Evolutionary conservation across 2,797 vertebrate genomes (phyloP), one percentile per base, ranked within the genome.

Genomic region (Poecile montanus): DNA sequence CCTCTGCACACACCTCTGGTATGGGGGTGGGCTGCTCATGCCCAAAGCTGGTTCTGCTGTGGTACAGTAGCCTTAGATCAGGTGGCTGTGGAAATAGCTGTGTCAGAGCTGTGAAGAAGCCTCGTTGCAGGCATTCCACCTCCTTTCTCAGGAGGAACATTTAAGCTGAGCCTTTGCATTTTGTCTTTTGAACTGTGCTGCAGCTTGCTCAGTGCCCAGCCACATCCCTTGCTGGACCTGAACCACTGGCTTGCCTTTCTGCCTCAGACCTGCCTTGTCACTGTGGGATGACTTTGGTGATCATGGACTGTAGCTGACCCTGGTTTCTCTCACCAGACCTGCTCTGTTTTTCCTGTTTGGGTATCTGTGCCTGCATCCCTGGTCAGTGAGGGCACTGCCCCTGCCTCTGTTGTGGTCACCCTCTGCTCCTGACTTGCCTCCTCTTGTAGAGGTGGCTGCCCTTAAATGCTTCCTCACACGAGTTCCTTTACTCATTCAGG

Each of bases 361-460:
- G 51, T 78, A 26, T 50, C 36, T 3, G 4, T 40, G 38, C 32
- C 82, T 44, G 80, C 9, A 0, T 91, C 91, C 76, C 77, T 66
- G 74, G 73, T 62, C 79, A 78, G 32, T 14, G 63, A 81, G 80
- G 88, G 48, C 79, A 40, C 77, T 91, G 90, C 80, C 70, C 60
- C 54, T 84, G 80, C 80, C 62, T 91, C 66, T 95, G 30, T 91
- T 94, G 95, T 95, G 95, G 91, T 88, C 66, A 62, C 58, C 45
- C 70, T 53, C 30, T 47, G 40, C 56, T 84, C 66, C 83, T 47
- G 85, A 61, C 74, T 94, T 1, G 1, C 60, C 60, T 88, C 34
- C 56, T 50, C 32, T 66, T 61, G 88, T 0, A 0, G 45, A 87
- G 57, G 9, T 34, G 53, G 18, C 84, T 88, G 66, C 48, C 30